phyloP scores from a whole-genome alignment of 92 coral and sea anemone genomes.

The Porites evermanni region DNA sequence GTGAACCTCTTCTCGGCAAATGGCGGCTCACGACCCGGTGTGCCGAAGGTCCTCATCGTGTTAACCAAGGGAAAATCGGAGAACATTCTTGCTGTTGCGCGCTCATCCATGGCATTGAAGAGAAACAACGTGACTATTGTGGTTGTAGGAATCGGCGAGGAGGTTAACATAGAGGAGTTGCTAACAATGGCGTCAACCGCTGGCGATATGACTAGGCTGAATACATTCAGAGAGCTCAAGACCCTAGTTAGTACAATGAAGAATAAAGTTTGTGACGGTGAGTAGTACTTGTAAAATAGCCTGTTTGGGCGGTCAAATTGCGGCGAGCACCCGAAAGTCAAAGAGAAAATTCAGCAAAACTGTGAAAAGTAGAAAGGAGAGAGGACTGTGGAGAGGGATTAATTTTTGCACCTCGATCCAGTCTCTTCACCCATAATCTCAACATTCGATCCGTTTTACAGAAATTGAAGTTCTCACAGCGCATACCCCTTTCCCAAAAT shows the following conservation, averaged over 20 bases:
- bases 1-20: constrained; percentile 45
- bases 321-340: too few species aligned
- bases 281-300: not conserved
- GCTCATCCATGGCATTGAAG: constrained; percentile 69
- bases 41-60: constrained; percentile 70
- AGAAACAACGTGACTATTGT: constrained; percentile 67
- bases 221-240: constrained; percentile 60
- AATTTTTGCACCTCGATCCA: too few species aligned
- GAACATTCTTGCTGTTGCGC: constrained; percentile 58
- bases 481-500: too few species aligned
- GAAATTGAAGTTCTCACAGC: too few species aligned
- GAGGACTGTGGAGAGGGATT: too few species aligned
- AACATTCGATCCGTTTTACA: too few species aligned
- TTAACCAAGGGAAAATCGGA: constrained; percentile 76
- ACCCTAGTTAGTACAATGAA: constrained; percentile 51
- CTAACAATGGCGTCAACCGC: constrained; percentile 69
- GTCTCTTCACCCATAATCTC: too few species aligned
- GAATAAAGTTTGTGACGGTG: constrained; percentile 82
- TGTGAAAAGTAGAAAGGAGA: too few species aligned
- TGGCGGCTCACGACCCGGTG: constrained; percentile 53
- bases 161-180: constrained; percentile 73
- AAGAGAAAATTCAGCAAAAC: not conserved
- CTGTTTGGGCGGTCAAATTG: too few species aligned
- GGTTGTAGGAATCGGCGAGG: constrained; percentile 80
- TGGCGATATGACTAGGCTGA: constrained; percentile 60